Evolutionary conservation across 92 coral and sea anemone species (phyloP), one percentile per base, ranked within the genome.

Genomic region (Diadumene lineata): DNA sequence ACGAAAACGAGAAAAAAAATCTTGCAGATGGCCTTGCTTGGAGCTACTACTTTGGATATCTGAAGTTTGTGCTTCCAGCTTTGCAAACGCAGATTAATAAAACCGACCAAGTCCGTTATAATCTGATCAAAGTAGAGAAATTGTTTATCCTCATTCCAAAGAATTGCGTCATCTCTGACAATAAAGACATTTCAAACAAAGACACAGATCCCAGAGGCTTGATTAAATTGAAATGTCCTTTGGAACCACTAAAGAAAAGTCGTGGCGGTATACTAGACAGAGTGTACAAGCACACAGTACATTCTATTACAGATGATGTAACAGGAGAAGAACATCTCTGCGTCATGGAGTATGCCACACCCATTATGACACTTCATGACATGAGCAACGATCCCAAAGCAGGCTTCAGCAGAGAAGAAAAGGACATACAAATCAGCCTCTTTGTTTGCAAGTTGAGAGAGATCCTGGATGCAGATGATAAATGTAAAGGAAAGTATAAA

Each of bases 11-110:
- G 66, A 93, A 84, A 81, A 87, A 88, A 57, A 87, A 89, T 44
- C 87, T 90, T 24, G 98, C 98, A 23, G 94, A 93, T 33, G 98
- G 98, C 30, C 76, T 93, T 62, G 98, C 98, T 7, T 93, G 98
- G 96, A 69, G 93, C 34, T 93, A 78, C 68, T 93, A 93, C 63
- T 93, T 87, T 69, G 98, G 98, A 18, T 93, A 93, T 75, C 75
- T 93, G 60, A 88, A 83, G 60, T 51, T 93, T 44, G 90, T 90
- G 16, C 66, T 93, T 10, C 98, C 98, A 17, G 60, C 27, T 1
- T 60, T 93, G 15, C 64, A 71, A 8, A 23, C 68, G 1, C 85
- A 92, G 72, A 88, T 93, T 66, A 34, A 51, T 15, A 50, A 67
- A 15, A 85, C 98, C 0, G 44, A 32, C 1, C 10, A 34, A 0